phyloP scores from a whole-genome alignment of 2,888 invertebrate genomes.

The Trilocha varians region DNA sequence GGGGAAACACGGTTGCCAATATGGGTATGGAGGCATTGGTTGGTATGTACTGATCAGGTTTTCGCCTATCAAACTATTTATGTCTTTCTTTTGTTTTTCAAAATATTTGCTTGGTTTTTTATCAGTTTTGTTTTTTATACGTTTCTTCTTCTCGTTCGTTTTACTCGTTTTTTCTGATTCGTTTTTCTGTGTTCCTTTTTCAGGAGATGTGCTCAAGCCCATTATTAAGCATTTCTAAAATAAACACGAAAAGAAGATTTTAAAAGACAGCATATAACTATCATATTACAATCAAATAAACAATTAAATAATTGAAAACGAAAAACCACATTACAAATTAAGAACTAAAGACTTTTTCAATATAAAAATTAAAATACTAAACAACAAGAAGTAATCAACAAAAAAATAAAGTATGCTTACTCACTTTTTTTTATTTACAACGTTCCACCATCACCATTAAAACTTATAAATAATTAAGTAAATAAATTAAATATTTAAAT shows the following conservation, averaged over 20 bases:
- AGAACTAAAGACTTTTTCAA: too few species aligned
- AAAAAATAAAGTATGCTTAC: too few species aligned
- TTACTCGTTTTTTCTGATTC: neutral
- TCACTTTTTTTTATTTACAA: too few species aligned
- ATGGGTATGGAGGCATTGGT: conserved; percentile 15
- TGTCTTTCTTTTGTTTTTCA: neutral
- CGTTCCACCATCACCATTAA: neutral
- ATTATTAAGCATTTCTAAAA: conserved; percentile 10
- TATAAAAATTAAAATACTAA: too few species aligned
- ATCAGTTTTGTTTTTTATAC: conserved; percentile 2
- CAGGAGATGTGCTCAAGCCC: conserved; percentile 7
- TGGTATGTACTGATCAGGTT: conserved; percentile 7
- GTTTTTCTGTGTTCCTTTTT: conserved; percentile 5
- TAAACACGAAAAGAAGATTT: too few species aligned
- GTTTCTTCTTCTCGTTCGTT: neutral
- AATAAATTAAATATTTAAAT: conserved; percentile 3
- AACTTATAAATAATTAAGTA: conserved; percentile 1
- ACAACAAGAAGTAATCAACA: too few species aligned
- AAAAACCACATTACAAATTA: too few species aligned
- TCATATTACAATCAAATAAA: too few species aligned
- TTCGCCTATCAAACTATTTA: neutral
- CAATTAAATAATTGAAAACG: too few species aligned
- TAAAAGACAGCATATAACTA: too few species aligned
- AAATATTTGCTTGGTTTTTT: conserved; percentile 3
- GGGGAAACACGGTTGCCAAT: conserved; percentile 8